These are phyloP conservation scores for Heterotis niloticus DNA, from an alignment of 2,113 vertebrate genomes.

Conservation along the genomic window DNA sequence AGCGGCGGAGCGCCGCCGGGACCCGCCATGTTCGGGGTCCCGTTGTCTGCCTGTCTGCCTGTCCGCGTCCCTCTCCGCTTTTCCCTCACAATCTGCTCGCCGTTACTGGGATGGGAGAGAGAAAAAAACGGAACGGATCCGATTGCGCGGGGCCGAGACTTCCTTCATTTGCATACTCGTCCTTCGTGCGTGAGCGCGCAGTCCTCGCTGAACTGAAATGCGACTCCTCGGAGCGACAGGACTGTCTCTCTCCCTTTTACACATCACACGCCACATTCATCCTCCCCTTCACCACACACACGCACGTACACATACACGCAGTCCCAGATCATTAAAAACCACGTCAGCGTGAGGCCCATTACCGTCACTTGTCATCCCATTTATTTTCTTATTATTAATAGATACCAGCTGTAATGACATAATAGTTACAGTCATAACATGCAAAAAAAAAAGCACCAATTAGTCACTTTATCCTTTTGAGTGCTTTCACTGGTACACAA, in stretches of 20 bases:
- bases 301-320: too few species aligned
- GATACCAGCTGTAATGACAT: too few species aligned
- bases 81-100: slow-evolving; percentile 13
- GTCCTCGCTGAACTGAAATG: slow-evolving; percentile 1
- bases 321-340: too few species aligned
- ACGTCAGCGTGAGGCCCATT: too few species aligned
- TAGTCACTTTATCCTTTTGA: too few species aligned
- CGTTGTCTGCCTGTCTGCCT: neutral
- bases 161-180: slow-evolving; percentile 7
- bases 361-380: too few species aligned
- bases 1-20: neutral
- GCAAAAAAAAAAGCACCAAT: too few species aligned
- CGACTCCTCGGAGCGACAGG: neutral
- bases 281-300: neutral
- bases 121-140: slow-evolving; percentile 8
- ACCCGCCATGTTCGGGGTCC: neutral
- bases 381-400: too few species aligned
- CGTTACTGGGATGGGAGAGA: neutral
- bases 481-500: neutral
- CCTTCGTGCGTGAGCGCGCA: neutral
- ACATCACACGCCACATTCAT: neutral
- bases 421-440: too few species aligned
- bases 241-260: neutral
- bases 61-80: neutral
- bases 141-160: slow-evolving; percentile 16